These are phyloP conservation scores for Hypomecis punctinalis DNA, from an alignment of 2,888 invertebrate species.

Conservation along the genomic window DNA sequence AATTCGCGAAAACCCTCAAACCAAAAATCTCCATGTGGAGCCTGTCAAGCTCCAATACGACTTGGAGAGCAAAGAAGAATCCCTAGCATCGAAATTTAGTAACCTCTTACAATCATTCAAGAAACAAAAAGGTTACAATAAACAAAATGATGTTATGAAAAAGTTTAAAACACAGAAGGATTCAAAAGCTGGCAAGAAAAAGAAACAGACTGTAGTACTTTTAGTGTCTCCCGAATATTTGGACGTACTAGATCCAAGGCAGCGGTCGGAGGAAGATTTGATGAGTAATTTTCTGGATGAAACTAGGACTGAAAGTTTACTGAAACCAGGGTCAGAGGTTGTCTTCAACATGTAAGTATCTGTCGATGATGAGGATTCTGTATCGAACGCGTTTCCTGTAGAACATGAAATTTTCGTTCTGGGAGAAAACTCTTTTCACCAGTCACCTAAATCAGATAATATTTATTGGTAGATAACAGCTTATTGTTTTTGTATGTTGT, in stretches of 20 bases:
- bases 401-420: no score
- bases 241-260: neutral
- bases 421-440: no score
- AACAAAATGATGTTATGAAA: neutral
- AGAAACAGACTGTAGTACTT: slow-evolving; percentile 1
- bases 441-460: no score
- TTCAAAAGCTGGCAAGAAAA: slow-evolving; percentile 5
- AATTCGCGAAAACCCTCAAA: slow-evolving; percentile 25
- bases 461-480: no score
- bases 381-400: no score
- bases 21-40: slow-evolving; percentile 13
- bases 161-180: slow-evolving; percentile 1
- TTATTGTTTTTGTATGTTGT: no score
- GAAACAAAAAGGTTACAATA: slow-evolving; percentile 4
- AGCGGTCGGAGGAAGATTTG: neutral
- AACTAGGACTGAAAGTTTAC: slow-evolving; percentile 15
- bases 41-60: slow-evolving; percentile 19
- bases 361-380: no score
- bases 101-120: slow-evolving; percentile 14
- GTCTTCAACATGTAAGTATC: slow-evolving; percentile 27
- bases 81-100: slow-evolving; percentile 4
- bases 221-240: slow-evolving; percentile 11
- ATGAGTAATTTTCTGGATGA: slow-evolving; percentile 16
- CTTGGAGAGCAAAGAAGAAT: slow-evolving; percentile 21
- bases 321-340: slow-evolving; percentile 10